Evolutionary conservation across 2,888 invertebrate species (phyloP).

Genomic region (Ashinkailepas kermadecensis): DNA sequence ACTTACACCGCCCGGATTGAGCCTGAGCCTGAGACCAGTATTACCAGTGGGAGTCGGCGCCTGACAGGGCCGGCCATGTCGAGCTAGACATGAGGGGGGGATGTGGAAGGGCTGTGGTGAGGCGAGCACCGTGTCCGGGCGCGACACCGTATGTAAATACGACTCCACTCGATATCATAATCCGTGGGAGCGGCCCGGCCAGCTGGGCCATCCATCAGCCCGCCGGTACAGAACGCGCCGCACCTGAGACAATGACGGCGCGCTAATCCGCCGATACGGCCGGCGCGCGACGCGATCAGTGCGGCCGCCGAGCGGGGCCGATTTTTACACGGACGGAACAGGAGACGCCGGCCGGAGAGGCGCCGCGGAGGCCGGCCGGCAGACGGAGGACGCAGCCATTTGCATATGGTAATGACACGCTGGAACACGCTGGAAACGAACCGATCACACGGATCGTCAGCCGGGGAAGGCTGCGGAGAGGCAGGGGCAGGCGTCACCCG

Average conservation of each 20-base stretch:
- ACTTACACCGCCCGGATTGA: too few species aligned
- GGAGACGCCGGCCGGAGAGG: neutral
- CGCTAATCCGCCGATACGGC: slow-evolving; percentile 15
- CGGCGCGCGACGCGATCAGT: neutral
- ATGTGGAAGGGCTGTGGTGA: too few species aligned
- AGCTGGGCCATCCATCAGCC: neutral
- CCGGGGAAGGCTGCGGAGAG: too few species aligned
- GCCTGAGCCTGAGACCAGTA: too few species aligned
- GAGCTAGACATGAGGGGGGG: too few species aligned
- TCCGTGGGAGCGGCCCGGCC: slow-evolving; percentile 6
- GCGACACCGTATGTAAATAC: neutral
- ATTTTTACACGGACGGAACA: neutral
- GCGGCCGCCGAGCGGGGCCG: too few species aligned
- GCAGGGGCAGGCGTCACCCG: too few species aligned
- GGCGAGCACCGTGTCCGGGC: too few species aligned
- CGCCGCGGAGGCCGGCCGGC: neutral
- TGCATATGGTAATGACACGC: neutral
- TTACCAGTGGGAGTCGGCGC: too few species aligned
- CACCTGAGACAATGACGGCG: slow-evolving; percentile 9
- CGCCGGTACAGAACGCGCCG: neutral
- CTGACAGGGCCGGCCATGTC: too few species aligned
- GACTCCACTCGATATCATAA: slow-evolving; percentile 17
- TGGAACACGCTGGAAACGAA: too few species aligned
- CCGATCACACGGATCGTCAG: too few species aligned
- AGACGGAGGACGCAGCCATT: neutral